Base-by-base conservation (phyloP, 2,113 vertebrate genomes). In the Lagopus leucura region DNA sequence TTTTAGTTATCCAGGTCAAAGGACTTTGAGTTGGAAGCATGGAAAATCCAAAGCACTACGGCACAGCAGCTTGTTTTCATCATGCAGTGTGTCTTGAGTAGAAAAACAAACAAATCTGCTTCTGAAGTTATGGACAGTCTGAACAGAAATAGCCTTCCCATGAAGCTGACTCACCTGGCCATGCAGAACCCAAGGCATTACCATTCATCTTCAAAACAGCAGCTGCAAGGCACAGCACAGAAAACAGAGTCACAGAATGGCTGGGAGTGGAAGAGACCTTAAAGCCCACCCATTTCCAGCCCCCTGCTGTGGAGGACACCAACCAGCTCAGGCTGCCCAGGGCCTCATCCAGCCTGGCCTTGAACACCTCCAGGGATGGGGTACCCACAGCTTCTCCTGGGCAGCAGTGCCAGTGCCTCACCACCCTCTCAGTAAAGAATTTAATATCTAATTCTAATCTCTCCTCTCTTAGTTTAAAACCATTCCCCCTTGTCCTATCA, bases 171-270 rank as follows among this genome's bases (percentile, higher is more conserved):
- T 43, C 69, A 54, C 28, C 14, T 40, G 45, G 22, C 38, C 2
- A 13, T 1, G 8, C 25, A 72, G 69, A 88, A 67, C 14, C 22
- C 55, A 63, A 32, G 0, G 6, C 0, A 0, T 21, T 9, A 42
- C 36, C 10, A 1, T 38, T 88, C 57, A 55, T 40, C 52, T 83
- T 21, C 18, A 24, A 38, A 89, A 43, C 57, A 88, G 72, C 19
- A 74, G 45, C 64, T 67, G 38, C 61, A 77, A 88, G n/a, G 52
- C 57, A 61, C 38, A 75, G 40, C 25, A 81, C 18, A 84, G 25
- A 24, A 71, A 81, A 65, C 4, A n/a, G 32, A 8, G 30, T n/a
- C 55, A 58, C 32, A 58, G 55, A 20, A 58, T 21, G 32, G 18
- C 32, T n/a, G 16, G 30, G 55, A 30, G 14, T 57, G 55, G 55